Conservation (phyloP, 2,888 invertebrate species). For the Tenthredo mesomela region DNA sequence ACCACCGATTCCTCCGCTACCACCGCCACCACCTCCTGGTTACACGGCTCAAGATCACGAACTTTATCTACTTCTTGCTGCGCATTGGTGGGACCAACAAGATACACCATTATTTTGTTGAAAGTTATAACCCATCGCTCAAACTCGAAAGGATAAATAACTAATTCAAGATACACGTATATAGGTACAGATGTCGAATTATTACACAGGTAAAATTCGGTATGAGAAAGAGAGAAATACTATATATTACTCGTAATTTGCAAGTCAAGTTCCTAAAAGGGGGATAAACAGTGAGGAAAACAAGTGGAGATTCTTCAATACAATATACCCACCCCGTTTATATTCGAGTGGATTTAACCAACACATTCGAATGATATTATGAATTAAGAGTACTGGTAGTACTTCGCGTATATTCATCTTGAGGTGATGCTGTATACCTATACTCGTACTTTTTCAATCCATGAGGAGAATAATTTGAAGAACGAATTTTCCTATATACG, state of each 20-base stretch:
- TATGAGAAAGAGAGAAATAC: background rate
- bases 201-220: background rate
- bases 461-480: too few relatives aligned
- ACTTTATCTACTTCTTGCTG: constrained; percentile 67
- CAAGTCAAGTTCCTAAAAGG: constrained; percentile 54
- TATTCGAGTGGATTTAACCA: background rate
- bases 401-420: background rate
- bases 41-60: constrained; percentile 70
- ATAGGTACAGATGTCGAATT: background rate
- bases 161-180: background rate
- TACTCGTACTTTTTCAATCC: too few relatives aligned
- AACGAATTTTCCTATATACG: too few relatives aligned
- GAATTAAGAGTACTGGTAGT: background rate
- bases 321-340: background rate
- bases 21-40: constrained; percentile 68
- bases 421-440: background rate
- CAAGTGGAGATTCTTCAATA: background rate
- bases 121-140: background rate
- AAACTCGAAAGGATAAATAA: background rate
- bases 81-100: constrained; percentile 71
- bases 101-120: constrained; percentile 72
- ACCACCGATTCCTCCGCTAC: constrained; percentile 70
- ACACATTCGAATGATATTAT: background rate
- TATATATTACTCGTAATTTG: background rate
- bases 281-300: constrained; percentile 41